These are phyloP conservation scores for Mesoclemmys tuberculata DNA, from an alignment of 2,113 vertebrate genomes.

Conservation along the genomic window DNA sequence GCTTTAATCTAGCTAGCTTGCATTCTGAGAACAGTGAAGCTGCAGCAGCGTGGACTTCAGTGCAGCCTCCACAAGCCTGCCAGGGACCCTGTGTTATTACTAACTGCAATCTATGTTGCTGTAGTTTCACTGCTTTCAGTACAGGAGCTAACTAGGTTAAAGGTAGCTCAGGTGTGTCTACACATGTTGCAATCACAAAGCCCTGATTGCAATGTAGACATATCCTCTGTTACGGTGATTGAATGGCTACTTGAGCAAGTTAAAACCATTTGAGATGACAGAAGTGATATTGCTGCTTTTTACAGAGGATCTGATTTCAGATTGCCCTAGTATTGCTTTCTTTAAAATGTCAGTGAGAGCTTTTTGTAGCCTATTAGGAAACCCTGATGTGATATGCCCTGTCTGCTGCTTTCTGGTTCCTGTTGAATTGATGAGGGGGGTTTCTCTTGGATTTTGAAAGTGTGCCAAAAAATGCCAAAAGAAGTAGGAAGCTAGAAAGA, in stretches of 20 bases:
- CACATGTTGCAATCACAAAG: neutral
- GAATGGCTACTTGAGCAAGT: neutral
- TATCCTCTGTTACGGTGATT: neutral
- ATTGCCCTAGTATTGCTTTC: neutral
- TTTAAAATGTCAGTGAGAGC: neutral
- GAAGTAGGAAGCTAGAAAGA: neutral
- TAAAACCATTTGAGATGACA: neutral
- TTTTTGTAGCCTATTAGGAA: neutral
- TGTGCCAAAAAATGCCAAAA: neutral
- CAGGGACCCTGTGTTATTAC: neutral
- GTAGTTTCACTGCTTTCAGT: neutral
- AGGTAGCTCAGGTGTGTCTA: neutral
- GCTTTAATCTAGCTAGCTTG: too few relatives aligned
- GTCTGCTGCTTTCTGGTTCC: neutral
- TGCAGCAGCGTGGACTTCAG: neutral
- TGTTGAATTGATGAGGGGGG: neutral
- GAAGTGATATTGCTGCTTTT: accelerated
- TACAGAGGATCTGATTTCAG: neutral
- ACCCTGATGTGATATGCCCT: neutral
- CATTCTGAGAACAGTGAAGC: neutral
- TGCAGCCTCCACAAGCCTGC: neutral
- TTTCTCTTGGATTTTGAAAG: neutral
- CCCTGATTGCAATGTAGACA: neutral
- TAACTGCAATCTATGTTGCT: neutral
- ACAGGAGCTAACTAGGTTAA: neutral